Percentiles rank a stretch among this genome's conserved stretches.
Evolutionary conservation across 92 coral and sea anemone genomes (phyloP).

Genomic region (Metridium senile): DNA sequence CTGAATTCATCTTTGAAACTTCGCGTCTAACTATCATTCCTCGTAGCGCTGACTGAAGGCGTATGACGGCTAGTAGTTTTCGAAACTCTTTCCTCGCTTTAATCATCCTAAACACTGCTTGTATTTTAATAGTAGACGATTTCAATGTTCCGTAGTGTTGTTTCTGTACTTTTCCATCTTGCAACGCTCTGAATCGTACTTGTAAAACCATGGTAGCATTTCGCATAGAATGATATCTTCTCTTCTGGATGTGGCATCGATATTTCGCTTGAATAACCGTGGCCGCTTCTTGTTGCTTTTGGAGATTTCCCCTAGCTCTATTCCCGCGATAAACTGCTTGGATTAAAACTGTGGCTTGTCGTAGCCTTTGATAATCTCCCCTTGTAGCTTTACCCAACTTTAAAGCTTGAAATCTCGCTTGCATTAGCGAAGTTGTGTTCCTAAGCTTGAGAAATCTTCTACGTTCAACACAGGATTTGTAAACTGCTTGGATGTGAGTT

Average conservation of each 20-base stretch:
- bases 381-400: conserved; percentile 9
- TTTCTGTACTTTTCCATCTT: conserved; percentile 29
- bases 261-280: conserved; percentile 64
- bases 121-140: conserved; percentile 51
- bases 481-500: conserved; percentile 57
- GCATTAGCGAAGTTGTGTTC: conserved; percentile 49
- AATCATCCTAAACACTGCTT: conserved; percentile 59
- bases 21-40: conserved; percentile 40
- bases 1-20: conserved; percentile 41
- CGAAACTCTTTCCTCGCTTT: conserved; percentile 41
- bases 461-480: conserved; percentile 28
- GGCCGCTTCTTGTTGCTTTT: conserved; percentile 52
- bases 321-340: conserved; percentile 58
- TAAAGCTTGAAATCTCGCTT: conserved; percentile 39
- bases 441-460: conserved; percentile 24
- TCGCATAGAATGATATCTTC: conserved; percentile 40
- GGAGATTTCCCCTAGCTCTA: conserved; percentile 26
- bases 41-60: conserved; percentile 58
- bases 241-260: conserved; percentile 45
- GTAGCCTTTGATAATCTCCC: conserved; percentile 25
- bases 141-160: conserved; percentile 31
- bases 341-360: conserved; percentile 24
- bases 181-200: conserved; percentile 41
- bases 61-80: conserved; percentile 33
- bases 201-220: conserved; percentile 55